Base-by-base conservation (phyloP, 2,888 invertebrate species). In the Resseliella maxima region DNA sequence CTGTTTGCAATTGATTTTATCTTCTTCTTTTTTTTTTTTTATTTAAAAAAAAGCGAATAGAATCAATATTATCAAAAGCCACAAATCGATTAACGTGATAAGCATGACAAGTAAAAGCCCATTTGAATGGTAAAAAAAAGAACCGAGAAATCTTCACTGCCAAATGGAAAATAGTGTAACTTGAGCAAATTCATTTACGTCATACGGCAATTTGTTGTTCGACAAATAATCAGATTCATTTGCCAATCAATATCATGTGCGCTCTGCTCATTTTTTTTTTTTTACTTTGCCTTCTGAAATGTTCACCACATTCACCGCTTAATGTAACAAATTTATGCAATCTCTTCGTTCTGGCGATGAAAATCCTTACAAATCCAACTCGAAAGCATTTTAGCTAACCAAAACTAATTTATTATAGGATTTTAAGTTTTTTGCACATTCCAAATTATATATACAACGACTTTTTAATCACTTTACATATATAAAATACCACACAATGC, bases 11-110 rank as follows among this genome's bases (percentile, higher is more conserved):
- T 41, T 5, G 41, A 41, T 41, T 5, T 12, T 59, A 24, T 59
- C n/a, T 50, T 18, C 15, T 15, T 50, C 18, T 41, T 41, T 12
- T 41, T 8, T 41, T 12, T 41, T 2, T 50, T 50, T 50, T 12
- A 18, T 15, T 50, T 18, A 50, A 50, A 59, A 24, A 5, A 24
- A 59, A 59, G 27, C 27, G 59, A n/a, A 24, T 5, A 59, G 24
- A 31, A 72, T 72, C 72, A 35, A 72, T 72, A 31, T 72, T 35
- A 72, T 72, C 72, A 72, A 72, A 72, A 31, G 31, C 72, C 27
- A 27, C 27, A 72, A 72, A 72, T 72, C 72, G 72, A 72, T 72
- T 72, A 72, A 72, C 15, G 72, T 1, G 72, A 35, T 72, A 72
- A 59, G 27, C 59, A 59, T 59, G 24, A 5, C 24, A 12, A 59